Base-by-base conservation (phyloP, 2,113 vertebrate genomes). In the Lophius piscatorius region DNA sequence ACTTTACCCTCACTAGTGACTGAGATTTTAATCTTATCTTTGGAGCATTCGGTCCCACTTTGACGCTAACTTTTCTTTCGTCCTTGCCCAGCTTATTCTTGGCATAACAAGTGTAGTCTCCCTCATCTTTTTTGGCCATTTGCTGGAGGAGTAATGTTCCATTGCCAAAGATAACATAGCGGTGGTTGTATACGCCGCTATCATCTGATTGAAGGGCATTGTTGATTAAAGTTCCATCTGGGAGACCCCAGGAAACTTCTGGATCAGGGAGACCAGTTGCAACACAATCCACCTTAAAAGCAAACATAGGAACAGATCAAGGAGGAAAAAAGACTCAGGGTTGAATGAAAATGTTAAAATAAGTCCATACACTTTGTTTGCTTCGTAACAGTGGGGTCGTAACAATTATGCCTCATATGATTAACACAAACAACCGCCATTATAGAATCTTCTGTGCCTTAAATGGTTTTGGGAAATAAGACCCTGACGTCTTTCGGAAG, bases 201-300 rank as follows among this genome's bases (percentile, higher is more conserved):
- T 91, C 89, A 20, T 91, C 90, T 3, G 89, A 91, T 22, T 91
- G 91, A 42, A 91, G 86, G 5, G 86, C 91, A 0, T 91, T 91
- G 81, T 90, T 92, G 65, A 91, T 86, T 49, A 91, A 61, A 14
- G 91, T 92, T 56, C 91, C 92, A 78, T 92, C 92, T 17, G 91
- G 92, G 5, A 92, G 88, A 66, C 88, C 88, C 92, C 92, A 93
- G 42, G 87, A 90, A 40, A 93, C 88, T 2, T 91, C 88, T 29
- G 91, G 92, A 57, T 91, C 81, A 6, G 92, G 92, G 16, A 92
- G 84, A 31, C 91, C 92, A 9, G 90, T 89, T 42, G 89, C 89
- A 35, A 92, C 87, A 82, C 92, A 93, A 63, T 93, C 91, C 26
- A 93, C 90, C 80, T 90, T 24, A 21, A 54, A 29, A 23, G 4